A percentile compares a stretch with the other conserved stretches of the same genome.
These are phyloP conservation scores for Parnassius mnemosyne DNA, from an alignment of 2,888 invertebrate species.

Conservation along the genomic window DNA sequence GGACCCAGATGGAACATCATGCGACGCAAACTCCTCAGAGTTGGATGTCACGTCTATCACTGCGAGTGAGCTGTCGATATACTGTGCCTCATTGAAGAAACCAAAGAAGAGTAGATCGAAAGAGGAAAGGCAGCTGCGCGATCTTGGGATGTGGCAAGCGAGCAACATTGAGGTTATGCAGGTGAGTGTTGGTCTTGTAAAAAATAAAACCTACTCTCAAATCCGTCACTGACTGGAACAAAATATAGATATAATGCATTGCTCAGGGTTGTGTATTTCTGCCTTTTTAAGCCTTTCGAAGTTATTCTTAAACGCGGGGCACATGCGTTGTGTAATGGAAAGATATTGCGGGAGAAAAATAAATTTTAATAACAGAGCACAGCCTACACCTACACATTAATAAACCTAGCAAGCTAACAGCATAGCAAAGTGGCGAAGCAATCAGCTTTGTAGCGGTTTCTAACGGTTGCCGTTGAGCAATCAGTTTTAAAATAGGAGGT, in stretches of 20 bases:
- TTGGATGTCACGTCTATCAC: conserved; percentile 58
- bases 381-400: background rate
- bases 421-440: no score
- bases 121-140: conserved; percentile 52
- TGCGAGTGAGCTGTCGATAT: conserved; percentile 55
- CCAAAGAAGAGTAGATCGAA: conserved; percentile 51
- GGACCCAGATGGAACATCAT: conserved; percentile 48
- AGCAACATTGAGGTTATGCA: conserved; percentile 67
- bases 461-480: no score
- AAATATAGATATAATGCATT: no score
- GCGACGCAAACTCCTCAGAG: conserved; percentile 58
- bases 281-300: no score
- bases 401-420: no score
- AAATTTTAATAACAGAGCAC: conserved; percentile 4
- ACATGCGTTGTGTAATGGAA: background rate
- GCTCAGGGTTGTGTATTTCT: no score
- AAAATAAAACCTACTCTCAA: no score
- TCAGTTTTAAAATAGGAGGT: no score
- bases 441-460: no score
- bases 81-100: conserved; percentile 61
- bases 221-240: no score
- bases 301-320: no score
- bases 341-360: conserved; percentile 3
- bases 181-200: conserved; percentile 38
- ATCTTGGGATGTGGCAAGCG: conserved; percentile 70